phyloP scores from a whole-genome alignment of 2,797 vertebrate genomes.

The Sebastolobus altivelis region DNA sequence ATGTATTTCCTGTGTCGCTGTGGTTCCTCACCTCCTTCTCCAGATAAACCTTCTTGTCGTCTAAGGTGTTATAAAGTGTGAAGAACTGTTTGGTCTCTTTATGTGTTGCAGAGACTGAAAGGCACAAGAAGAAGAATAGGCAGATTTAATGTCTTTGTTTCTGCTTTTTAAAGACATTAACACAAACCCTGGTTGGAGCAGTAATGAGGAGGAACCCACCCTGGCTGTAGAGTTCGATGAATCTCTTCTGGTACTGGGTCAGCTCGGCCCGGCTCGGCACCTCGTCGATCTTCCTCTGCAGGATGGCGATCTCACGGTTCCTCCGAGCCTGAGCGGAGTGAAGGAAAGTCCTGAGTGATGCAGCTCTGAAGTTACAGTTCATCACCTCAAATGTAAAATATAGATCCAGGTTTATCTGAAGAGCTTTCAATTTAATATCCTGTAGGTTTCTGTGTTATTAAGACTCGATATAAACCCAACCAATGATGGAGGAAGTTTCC shows the following conservation, averaged over 20 bases:
- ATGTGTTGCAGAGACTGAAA: slow-evolving; percentile 95
- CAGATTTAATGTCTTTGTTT: not conserved
- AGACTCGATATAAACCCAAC: not conserved
- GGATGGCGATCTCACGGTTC: slow-evolving; percentile 97
- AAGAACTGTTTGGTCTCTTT: slow-evolving; percentile 99
- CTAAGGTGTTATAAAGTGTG: slow-evolving; percentile 97
- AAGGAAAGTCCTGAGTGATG: not conserved
- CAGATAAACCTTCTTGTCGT: slow-evolving; percentile 98
- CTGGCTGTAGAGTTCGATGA: slow-evolving; percentile 98
- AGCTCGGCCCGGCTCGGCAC: slow-evolving; percentile 96
- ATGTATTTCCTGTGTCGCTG: not conserved
- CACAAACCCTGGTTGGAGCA: not conserved
- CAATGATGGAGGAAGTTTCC: not conserved
- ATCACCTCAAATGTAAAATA: not conserved
- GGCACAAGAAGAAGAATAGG: slow-evolving; percentile 10
- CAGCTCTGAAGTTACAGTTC: not conserved
- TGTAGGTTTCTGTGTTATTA: not conserved
- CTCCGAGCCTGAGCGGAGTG: slow-evolving; percentile 88
- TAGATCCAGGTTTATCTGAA: not conserved
- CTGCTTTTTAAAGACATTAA: not conserved
- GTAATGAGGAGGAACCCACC: slow-evolving; percentile 78
- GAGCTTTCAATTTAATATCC: not conserved
- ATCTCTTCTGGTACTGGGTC: slow-evolving; percentile 99
- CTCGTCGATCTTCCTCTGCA: slow-evolving; percentile 98
- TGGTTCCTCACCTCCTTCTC: slow-evolving; percentile 93